These are phyloP conservation scores for Mellivora capensis DNA, from an alignment of 2,113 vertebrate species.

Conservation along the genomic window DNA sequence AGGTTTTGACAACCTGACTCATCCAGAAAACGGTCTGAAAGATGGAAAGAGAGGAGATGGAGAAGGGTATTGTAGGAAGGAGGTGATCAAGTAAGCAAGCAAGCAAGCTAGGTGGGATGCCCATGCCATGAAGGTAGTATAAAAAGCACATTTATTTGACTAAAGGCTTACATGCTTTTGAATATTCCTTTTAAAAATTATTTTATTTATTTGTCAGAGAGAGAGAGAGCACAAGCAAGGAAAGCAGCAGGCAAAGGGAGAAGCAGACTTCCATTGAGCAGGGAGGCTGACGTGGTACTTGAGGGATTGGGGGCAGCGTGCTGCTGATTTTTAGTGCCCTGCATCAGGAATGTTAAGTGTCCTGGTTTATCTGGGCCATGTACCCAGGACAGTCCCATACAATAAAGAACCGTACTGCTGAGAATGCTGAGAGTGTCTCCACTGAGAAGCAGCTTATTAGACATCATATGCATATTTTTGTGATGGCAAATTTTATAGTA, in stretches of 20 bases:
- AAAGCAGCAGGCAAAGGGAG: too few species aligned
- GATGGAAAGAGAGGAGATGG: not conserved
- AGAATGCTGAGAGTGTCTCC: not conserved
- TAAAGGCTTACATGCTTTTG: not conserved
- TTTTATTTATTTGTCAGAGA: too few species aligned
- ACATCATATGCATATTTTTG: not conserved
- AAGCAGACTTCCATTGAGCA: too few species aligned
- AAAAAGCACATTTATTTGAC: not conserved
- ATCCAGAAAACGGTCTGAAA: not conserved
- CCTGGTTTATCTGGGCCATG: not conserved
- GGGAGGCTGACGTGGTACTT: too few species aligned
- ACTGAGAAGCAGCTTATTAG: not conserved
- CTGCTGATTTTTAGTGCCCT: not conserved
- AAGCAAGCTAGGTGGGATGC: not conserved
- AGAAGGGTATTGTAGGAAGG: not conserved
- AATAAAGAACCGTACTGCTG: not conserved
- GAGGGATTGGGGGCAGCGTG: not conserved
- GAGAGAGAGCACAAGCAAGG: too few species aligned
- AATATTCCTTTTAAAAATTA: too few species aligned
- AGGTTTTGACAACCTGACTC: not conserved
- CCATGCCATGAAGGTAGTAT: not conserved
- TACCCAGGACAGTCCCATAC: not conserved
- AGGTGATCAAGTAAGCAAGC: not conserved
- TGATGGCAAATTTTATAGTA: not conserved
- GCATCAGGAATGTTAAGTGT: not conserved